Evolutionary conservation across 2,113 vertebrate genomes (phyloP).

Genomic region (Phycodurus eques): DNA sequence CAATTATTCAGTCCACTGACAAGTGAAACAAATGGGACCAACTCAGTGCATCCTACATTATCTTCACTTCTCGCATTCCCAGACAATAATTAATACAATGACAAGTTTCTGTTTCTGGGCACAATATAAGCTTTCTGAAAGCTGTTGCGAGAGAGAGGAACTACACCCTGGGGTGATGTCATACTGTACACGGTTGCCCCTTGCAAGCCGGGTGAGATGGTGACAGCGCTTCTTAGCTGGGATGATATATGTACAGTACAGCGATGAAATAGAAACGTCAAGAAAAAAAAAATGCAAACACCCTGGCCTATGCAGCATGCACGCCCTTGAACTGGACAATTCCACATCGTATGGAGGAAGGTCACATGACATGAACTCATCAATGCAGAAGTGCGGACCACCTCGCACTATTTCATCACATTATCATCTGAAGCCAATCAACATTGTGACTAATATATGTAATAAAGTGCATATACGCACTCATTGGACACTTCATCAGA

Average conservation of each 20-base stretch:
- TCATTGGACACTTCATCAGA: slow-evolving; percentile 3
- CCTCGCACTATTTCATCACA: slow-evolving; percentile 42
- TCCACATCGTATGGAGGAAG: slow-evolving; percentile 24
- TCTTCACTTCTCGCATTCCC: slow-evolving; percentile 77
- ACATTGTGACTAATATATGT: slow-evolving; percentile 20
- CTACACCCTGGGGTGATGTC: slow-evolving; percentile 47
- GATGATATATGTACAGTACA: slow-evolving; percentile 35
- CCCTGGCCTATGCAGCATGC: slow-evolving; percentile 28
- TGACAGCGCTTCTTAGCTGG: slow-evolving; percentile 13
- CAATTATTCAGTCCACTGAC: slow-evolving; percentile 82
- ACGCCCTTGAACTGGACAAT: slow-evolving; percentile 31
- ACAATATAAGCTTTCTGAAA: slow-evolving; percentile 70
- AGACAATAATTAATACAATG: slow-evolving; percentile 80
- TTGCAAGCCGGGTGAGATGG: slow-evolving; percentile 30
- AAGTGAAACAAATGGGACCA: slow-evolving; percentile 80
- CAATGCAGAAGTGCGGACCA: slow-evolving; percentile 40
- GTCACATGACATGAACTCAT: slow-evolving; percentile 41
- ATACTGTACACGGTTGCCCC: slow-evolving; percentile 29
- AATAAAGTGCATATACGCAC: neutral
- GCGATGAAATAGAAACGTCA: slow-evolving; percentile 27
- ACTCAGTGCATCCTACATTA: slow-evolving; percentile 78
- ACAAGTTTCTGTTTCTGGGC: slow-evolving; percentile 72
- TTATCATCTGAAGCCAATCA: slow-evolving; percentile 37
- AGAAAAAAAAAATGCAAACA: slow-evolving; percentile 46
- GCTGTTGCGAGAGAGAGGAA: slow-evolving; percentile 55